Evolutionary conservation across 2,797 vertebrate genomes (phyloP).

Genomic region (Cygnus olor): DNA sequence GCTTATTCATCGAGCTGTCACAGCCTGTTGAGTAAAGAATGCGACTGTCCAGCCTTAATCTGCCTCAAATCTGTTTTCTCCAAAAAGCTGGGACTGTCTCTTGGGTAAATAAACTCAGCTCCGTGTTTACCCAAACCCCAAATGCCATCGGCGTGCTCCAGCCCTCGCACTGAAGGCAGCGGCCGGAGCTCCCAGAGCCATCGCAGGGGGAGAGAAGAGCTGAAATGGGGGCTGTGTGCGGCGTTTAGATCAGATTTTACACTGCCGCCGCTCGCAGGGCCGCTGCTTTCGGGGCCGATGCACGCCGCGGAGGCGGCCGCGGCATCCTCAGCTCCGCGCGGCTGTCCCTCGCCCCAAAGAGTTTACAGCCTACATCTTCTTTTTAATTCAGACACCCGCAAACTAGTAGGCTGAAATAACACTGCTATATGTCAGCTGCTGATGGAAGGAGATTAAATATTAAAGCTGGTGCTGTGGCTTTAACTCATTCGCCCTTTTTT

Average conservation of each 20-base stretch:
- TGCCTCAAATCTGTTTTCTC: not conserved
- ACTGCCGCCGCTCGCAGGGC: not conserved
- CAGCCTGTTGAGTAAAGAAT: not conserved
- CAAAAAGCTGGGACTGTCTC: not conserved
- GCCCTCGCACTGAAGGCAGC: not conserved
- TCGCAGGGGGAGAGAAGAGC: accelerated
- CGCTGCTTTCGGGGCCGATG: not conserved
- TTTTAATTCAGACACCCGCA: conserved; percentile 48
- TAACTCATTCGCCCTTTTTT: conserved; percentile 40
- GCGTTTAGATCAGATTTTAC: not conserved
- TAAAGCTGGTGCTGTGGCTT: conserved; percentile 50
- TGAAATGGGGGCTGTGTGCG: accelerated
- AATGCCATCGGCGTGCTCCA: not conserved
- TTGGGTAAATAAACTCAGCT: not conserved
- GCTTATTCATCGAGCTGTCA: not conserved
- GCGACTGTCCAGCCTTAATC: not conserved
- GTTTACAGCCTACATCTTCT: conserved; percentile 10
- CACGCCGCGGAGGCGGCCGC: not conserved
- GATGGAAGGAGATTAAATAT: conserved; percentile 66
- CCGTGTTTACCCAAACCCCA: not conserved
- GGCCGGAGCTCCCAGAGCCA: too few species aligned
- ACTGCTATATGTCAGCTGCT: conserved; percentile 38
- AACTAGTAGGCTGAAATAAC: conserved; percentile 39
- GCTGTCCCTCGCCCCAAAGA: not conserved
- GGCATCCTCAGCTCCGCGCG: not conserved